Evolutionary conservation across 2,797 vertebrate species (phyloP), one percentile per base, ranked within the genome.

Genomic region (Ficedula albicollis): DNA sequence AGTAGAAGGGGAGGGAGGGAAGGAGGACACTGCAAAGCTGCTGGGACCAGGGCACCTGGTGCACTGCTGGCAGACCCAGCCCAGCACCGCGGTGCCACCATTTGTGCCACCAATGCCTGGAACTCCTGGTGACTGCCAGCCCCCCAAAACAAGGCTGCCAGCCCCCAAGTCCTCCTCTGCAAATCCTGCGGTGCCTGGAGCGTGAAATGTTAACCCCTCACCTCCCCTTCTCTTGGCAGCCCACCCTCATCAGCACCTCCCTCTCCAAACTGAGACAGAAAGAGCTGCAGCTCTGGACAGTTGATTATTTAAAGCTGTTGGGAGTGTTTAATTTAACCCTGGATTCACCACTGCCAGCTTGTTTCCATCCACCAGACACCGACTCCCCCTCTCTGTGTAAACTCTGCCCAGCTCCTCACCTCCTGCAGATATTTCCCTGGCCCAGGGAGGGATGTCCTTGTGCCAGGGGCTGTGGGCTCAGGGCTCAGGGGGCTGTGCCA

Each of bases 271-370:
- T 9, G 48, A 78, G 94, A 77, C 67, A 73, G 91, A 87, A 94
- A 74, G 39, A 78, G 74, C 8, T 76, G 63, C 66, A 49, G 80
- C 83, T 90, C 83, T 0, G 36, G 89, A 77, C 77, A 93, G 94
- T 78, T 95, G 96, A 95, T 96, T 97, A 84, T 85, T 95, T 94
- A 91, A 95, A 97, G 92, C 96, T 97, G 95, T 97, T 91, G 13
- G 56, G 77, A 93, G 66, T 97, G 97, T 97, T 97, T 97, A 97
- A 96, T 93, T 95, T 97, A 97, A 80, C 83, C 78, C 84, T 36
- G 79, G 94, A 89, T 94, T 95, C 95, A 92, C 83, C 94, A 87
- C 38, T 78, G 1, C 17, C 96, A 96, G 95, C 94, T 96, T 95
- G 92, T 92, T 96, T 90, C 96, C 93, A 87, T 95, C 96, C 66